Evolutionary conservation across 2,797 vertebrate species (phyloP).

Genomic region (Cyprinodon diabolis): DNA sequence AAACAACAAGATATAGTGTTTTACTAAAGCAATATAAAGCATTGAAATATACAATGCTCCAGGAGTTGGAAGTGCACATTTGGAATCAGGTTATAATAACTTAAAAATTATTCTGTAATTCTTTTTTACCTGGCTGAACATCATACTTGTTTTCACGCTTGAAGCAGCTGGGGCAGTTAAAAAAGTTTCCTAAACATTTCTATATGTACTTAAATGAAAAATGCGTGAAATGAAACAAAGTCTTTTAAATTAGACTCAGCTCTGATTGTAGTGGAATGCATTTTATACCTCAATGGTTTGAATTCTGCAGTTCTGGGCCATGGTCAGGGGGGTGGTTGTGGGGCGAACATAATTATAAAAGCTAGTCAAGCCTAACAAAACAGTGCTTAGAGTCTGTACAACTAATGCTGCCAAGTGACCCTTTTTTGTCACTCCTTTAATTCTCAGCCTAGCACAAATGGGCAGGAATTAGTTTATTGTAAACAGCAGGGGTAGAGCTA

Average conservation of each 20-base stretch:
- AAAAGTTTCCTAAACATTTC: constrained; percentile 20
- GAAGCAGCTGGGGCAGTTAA: constrained; percentile 23
- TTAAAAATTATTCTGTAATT: background rate
- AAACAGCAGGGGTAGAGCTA: constrained; percentile 50
- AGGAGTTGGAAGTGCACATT: background rate
- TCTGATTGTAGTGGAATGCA: constrained; percentile 57
- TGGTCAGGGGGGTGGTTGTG: constrained; percentile 63
- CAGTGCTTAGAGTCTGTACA: constrained; percentile 75
- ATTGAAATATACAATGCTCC: background rate
- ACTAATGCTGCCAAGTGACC: constrained; percentile 76
- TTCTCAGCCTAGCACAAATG: constrained; percentile 79
- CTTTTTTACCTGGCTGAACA: constrained; percentile 9
- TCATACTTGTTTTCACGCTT: background rate
- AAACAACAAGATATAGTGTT: background rate
- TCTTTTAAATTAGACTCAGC: constrained; percentile 54
- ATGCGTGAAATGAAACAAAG: constrained; percentile 53
- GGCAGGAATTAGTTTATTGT: constrained; percentile 77
- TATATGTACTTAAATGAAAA: constrained; percentile 40
- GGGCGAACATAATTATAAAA: constrained; percentile 83
- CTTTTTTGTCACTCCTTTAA: constrained; percentile 80
- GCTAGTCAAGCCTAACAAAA: constrained; percentile 84
- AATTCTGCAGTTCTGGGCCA: constrained; percentile 62
- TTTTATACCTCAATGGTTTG: constrained; percentile 70
- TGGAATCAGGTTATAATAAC: background rate
- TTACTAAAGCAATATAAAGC: background rate